A percentile compares a stretch with the other conserved stretches of the same genome.
Conservation (phyloP, 2,888 invertebrate genomes). For the Nomada ferruginata region DNA sequence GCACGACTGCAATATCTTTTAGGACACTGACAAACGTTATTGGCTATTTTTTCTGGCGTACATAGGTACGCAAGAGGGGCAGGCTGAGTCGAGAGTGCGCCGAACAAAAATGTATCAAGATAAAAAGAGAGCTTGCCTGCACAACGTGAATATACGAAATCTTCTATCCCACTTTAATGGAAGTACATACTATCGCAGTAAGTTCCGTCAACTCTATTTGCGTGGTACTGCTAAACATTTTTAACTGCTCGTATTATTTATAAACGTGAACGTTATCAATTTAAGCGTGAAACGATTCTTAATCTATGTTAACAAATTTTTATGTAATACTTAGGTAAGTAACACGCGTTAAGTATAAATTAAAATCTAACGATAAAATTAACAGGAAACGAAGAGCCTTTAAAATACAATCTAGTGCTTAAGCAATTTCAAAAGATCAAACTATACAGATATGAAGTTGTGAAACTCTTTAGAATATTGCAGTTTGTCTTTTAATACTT, state of each 20-base stretch:
- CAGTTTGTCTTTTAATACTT: too few species aligned
- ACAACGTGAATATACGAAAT: neutral
- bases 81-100: neutral
- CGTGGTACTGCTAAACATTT: neutral
- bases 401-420: too few species aligned
- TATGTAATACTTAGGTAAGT: neutral
- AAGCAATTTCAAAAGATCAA: too few species aligned
- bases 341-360: too few species aligned
- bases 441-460: too few species aligned
- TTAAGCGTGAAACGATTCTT: neutral
- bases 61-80: neutral
- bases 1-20: constrained; percentile 5
- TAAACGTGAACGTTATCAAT: neutral
- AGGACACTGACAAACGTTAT: neutral
- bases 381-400: too few species aligned
- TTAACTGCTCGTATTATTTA: neutral
- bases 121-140: neutral
- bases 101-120: constrained; percentile 11
- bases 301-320: neutral
- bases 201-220: neutral
- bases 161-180: constrained; percentile 11
- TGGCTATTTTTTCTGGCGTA: constrained; percentile 1
- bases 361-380: too few species aligned
- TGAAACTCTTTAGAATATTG: too few species aligned
- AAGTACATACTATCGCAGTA: neutral